Evolutionary conservation across 2,888 invertebrate species (phyloP).

Genomic region (Stratiomys singularior): DNA sequence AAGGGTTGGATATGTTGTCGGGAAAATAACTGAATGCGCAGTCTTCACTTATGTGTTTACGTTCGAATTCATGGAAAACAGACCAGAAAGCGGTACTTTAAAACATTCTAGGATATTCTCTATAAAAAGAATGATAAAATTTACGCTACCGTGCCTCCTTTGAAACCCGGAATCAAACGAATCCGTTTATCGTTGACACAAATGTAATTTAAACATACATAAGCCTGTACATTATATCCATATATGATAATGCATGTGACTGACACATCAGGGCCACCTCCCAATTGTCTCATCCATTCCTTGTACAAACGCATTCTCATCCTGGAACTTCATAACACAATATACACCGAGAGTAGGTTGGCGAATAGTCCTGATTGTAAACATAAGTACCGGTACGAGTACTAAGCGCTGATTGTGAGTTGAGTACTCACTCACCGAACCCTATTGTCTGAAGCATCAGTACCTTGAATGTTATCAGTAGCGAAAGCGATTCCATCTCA

Average conservation of each 20-base stretch:
- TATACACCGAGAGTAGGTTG: not conserved
- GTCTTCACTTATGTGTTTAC: too few species aligned
- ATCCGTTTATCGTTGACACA: slow-evolving; percentile 47
- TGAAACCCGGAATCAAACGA: slow-evolving; percentile 47
- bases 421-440: slow-evolving; percentile 51
- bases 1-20: too few species aligned
- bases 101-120: too few species aligned
- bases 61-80: too few species aligned
- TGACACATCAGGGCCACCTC: slow-evolving; percentile 37
- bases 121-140: slow-evolving; percentile 40
- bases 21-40: too few species aligned
- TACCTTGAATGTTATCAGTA: slow-evolving; percentile 51
- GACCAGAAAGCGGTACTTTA: too few species aligned
- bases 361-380: slow-evolving; percentile 13
- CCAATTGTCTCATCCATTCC: not conserved
- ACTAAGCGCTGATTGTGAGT: slow-evolving; percentile 34
- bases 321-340: not conserved
- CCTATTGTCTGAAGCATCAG: slow-evolving; percentile 54
- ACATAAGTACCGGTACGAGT: slow-evolving; percentile 43
- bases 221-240: not conserved
- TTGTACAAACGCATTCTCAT: not conserved
- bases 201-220: slow-evolving; percentile 18
- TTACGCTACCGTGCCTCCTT: slow-evolving; percentile 48
- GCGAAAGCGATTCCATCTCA: slow-evolving; percentile 49
- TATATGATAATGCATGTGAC: slow-evolving; percentile 10